These are phyloP conservation scores for Nestor notabilis DNA, from an alignment of 2,113 vertebrate species.

Conservation along the genomic window DNA sequence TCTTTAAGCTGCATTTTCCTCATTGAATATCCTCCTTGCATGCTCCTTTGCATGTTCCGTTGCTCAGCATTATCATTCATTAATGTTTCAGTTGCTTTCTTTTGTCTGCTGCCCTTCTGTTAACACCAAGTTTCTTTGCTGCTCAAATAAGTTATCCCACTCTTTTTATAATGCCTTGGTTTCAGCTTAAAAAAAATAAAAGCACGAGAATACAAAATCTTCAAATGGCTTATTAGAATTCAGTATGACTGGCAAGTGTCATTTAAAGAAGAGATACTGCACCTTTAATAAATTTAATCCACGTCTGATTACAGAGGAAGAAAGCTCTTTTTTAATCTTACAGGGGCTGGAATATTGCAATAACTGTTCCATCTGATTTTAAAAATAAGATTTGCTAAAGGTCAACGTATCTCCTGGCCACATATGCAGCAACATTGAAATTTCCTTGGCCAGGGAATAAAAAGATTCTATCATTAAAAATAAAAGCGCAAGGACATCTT, in stretches of 20 bases:
- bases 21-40: slow-evolving; percentile 19
- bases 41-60: slow-evolving; percentile 49
- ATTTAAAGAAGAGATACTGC: slow-evolving; percentile 72
- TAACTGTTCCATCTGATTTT: slow-evolving; percentile 85
- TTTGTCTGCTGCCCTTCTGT: slow-evolving; percentile 49
- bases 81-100: slow-evolving; percentile 57
- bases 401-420: slow-evolving; percentile 87
- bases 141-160: slow-evolving; percentile 42
- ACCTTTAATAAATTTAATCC: slow-evolving; percentile 84
- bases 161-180: slow-evolving; percentile 37
- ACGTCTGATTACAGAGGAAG: slow-evolving; percentile 77
- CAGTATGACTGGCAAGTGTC: slow-evolving; percentile 71
- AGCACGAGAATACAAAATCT: slow-evolving; percentile 41
- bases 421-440: slow-evolving; percentile 86
- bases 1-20: slow-evolving; percentile 47
- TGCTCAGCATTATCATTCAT: slow-evolving; percentile 59
- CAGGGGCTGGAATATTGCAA: slow-evolving; percentile 83
- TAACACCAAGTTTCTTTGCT: slow-evolving; percentile 61
- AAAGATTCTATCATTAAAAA: slow-evolving; percentile 92
- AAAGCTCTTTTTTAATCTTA: slow-evolving; percentile 82
- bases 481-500: slow-evolving; percentile 80
- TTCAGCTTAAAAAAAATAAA: slow-evolving; percentile 40
- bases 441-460: slow-evolving; percentile 87
- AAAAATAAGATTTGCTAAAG: slow-evolving; percentile 88
- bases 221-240: slow-evolving; percentile 68